A percentile compares a stretch with the other conserved stretches of the same genome.
phyloP scores from a whole-genome alignment of 2,113 vertebrate genomes.

The Mesembrinibis cayennensis region DNA sequence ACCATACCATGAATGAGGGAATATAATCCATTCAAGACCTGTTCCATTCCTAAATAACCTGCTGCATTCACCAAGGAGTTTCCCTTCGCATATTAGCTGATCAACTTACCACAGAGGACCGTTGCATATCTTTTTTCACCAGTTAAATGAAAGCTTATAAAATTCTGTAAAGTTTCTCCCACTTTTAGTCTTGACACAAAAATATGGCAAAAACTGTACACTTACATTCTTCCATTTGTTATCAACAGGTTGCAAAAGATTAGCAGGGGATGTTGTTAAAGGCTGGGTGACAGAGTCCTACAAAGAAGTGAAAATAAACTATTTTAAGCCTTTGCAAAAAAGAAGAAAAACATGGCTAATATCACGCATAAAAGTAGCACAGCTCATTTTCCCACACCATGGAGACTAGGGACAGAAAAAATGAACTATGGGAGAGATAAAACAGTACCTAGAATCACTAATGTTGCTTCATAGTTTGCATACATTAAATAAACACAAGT shows the following conservation, averaged over 20 bases:
- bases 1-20: neutral
- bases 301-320: neutral
- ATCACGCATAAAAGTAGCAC: neutral
- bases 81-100: neutral
- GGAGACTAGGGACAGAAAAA: neutral
- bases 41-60: neutral
- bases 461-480: neutral
- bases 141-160: neutral
- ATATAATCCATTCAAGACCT: neutral
- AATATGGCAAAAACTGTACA: neutral
- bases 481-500: neutral
- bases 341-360: neutral
- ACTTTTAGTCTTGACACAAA: neutral
- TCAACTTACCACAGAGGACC: neutral
- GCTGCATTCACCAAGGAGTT: neutral
- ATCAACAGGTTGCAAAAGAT: constrained; percentile 63
- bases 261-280: constrained; percentile 9
- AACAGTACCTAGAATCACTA: neutral
- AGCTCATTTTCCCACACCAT: neutral
- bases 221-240: constrained; percentile 65
- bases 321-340: neutral
- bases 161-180: neutral
- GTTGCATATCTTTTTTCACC: neutral
- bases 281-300: constrained; percentile 45
- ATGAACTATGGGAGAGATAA: neutral